These are phyloP conservation scores for Bungarus multicinctus DNA, from an alignment of 2,113 vertebrate genomes.

Conservation along the genomic window DNA sequence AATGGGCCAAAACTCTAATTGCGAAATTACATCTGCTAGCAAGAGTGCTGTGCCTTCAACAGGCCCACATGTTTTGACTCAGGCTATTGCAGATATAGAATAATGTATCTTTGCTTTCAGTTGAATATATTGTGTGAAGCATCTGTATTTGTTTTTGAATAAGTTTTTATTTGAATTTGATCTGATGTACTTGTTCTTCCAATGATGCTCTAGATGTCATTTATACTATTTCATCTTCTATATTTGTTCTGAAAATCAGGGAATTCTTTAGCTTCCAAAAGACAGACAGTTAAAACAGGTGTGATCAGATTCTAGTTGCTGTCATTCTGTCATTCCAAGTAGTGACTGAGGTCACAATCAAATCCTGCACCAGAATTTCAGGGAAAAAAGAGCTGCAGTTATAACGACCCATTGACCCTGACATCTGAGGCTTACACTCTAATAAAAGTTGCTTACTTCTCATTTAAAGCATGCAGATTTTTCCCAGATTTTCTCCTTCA, in stretches of 20 bases:
- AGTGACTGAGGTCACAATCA: too few species aligned
- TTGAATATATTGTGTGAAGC: background rate
- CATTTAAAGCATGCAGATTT: background rate
- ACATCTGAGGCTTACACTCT: background rate
- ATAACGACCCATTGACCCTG: background rate
- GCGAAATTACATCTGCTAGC: background rate
- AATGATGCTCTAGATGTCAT: background rate
- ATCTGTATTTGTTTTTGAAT: too few species aligned
- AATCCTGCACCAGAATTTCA: too few species aligned
- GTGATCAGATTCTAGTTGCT: too few species aligned
- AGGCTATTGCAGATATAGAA: background rate
- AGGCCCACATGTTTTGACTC: background rate
- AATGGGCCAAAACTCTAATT: background rate
- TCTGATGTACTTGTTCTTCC: background rate
- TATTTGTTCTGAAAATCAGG: too few species aligned
- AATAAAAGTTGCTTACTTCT: background rate
- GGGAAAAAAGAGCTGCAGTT: too few species aligned
- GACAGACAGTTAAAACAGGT: too few species aligned
- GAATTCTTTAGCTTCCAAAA: too few species aligned
- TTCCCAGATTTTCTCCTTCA: background rate
- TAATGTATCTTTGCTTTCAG: background rate
- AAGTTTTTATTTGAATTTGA: background rate
- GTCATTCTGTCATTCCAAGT: too few species aligned
- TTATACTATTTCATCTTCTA: background rate
- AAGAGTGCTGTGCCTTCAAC: background rate